Base-by-base conservation (phyloP, 2,797 vertebrate species). In the Premnoplex brunnescens region DNA sequence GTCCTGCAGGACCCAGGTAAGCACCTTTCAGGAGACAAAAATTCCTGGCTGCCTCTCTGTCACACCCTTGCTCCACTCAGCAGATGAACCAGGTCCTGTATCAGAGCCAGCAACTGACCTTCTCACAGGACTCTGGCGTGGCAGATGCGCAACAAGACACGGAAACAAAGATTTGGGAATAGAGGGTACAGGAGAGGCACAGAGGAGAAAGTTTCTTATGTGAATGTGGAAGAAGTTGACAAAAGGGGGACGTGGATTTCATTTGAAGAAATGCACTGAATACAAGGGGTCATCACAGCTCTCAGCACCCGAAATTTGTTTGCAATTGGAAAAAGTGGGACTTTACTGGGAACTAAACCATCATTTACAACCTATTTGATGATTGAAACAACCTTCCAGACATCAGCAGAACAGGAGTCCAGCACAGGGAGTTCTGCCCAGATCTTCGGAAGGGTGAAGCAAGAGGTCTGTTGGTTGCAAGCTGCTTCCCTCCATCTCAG, bases 21-120 rank as follows among this genome's bases (percentile, higher is more conserved):
- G 39, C 49, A 32, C 14, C 17, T 14, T 1, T 1, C 27, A 68
- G 28, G 37, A 56, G 41, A 28, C 16, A 12, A 1, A 5, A 5
- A 2, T 46, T 62, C 43, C 48, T 54, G 21, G 4, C 39, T 71
- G n/a, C 2, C 4, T 51, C 30, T 58, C 30, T 64, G 64, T 21
- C 5, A 1, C 52, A 64, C 1, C 39, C 51, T 80, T 0, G 0
- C 37, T 73, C 27, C 17, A 6, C 58, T 48, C 23, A 21, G 72
- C 28, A 64, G 59, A 14, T 3, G 41, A 24, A 17, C 6, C 44
- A 37, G 37, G 34, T 54, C 44, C 62, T 41, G 28, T 4, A 6
- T 14, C 44, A 14, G 43, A 62, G 48, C 4, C 73, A 80, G 59
- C 46, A 64, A 26, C 46, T 36, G 12, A 8, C 9, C 36, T 37